phyloP scores from a whole-genome alignment of 2,113 vertebrate genomes.

The Dicerorhinus sumatrensis region DNA sequence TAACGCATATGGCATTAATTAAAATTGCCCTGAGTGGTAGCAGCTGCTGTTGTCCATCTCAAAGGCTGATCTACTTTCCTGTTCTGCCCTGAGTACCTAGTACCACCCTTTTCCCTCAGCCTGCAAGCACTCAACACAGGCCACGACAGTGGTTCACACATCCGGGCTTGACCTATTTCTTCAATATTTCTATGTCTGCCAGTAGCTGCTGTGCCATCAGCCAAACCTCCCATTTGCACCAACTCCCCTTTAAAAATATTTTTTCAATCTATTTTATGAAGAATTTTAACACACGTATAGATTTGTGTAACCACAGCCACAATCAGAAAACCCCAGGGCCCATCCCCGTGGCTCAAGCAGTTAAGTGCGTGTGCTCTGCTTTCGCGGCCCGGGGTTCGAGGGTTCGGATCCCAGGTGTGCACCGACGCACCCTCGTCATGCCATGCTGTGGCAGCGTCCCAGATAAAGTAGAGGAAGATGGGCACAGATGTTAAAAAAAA shows the following conservation, averaged over 20 bases:
- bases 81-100: neutral
- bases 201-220: fast-evolving
- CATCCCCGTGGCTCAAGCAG: too few relatives aligned
- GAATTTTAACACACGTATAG: neutral
- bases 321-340: neutral
- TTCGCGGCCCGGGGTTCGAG: too few relatives aligned
- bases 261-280: neutral
- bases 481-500: too few relatives aligned
- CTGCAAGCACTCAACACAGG: neutral
- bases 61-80: neutral
- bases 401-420: too few relatives aligned
- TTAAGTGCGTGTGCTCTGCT: too few relatives aligned
- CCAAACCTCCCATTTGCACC: neutral
- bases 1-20: neutral
- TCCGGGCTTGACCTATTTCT: neutral
- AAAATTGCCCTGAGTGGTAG: neutral
- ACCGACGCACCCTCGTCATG: too few relatives aligned
- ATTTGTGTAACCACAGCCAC: neutral
- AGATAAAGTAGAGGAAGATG: too few relatives aligned
- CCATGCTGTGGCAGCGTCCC: too few relatives aligned
- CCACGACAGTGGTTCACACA: neutral
- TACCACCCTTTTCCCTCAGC: neutral
- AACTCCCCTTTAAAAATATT: neutral
- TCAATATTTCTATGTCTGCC: neutral
- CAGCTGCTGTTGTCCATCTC: neutral